phyloP scores from a whole-genome alignment of 2,888 invertebrate genomes.

The Exephanes ischioxanthus region DNA sequence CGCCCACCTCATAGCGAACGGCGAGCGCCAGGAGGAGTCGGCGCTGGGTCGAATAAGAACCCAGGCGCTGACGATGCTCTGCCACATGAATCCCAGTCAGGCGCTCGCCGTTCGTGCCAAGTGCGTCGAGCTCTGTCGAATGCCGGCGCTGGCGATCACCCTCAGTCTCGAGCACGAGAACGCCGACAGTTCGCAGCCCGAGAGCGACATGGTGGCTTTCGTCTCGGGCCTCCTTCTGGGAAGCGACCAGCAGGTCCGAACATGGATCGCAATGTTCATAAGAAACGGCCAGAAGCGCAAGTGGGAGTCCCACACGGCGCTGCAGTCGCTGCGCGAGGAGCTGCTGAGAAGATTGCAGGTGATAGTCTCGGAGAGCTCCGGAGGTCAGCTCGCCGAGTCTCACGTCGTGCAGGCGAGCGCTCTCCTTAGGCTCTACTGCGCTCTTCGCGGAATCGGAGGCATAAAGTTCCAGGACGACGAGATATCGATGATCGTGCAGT shows the following conservation, averaged over 20 bases:
- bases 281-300: constrained; percentile 94
- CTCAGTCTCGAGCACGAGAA: constrained; percentile 90
- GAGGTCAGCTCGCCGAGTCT: constrained; percentile 88
- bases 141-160: constrained; percentile 95
- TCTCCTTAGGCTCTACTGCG: constrained; percentile 95
- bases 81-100: constrained; percentile 95
- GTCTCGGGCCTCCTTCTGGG: constrained; percentile 95
- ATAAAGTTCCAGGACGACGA: constrained; percentile 98
- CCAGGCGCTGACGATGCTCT: constrained; percentile 92
- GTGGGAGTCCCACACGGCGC: constrained; percentile 90
- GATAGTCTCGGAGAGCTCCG: constrained; percentile 88
- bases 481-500: constrained; percentile 92
- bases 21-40: constrained; percentile 95
- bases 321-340: constrained; percentile 91
- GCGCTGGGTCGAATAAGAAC: constrained; percentile 91
- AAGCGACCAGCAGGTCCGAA: constrained; percentile 94
- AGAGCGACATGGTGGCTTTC: constrained; percentile 90
- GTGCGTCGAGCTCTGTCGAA: constrained; percentile 95
- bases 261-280: constrained; percentile 97
- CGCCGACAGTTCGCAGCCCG: constrained; percentile 74
- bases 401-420: constrained; percentile 95
- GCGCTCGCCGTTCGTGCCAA: constrained; percentile 93
- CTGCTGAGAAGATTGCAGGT: constrained; percentile 90
- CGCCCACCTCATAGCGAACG: constrained; percentile 93
- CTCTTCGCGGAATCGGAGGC: constrained; percentile 96